Evolutionary conservation across 2,888 invertebrate genomes (phyloP).

Genomic region (Camponotus fellah): DNA sequence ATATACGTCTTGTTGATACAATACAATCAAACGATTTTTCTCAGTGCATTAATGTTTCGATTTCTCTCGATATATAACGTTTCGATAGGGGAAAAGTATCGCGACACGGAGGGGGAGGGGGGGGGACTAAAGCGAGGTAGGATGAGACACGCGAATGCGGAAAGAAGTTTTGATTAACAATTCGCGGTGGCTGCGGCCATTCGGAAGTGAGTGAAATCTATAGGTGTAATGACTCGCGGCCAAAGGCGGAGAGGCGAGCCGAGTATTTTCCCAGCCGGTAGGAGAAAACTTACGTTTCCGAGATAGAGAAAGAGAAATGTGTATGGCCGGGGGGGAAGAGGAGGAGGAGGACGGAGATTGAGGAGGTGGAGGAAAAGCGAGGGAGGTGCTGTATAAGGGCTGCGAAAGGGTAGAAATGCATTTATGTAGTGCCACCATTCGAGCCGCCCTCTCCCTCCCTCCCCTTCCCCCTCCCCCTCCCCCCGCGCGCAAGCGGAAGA

Average conservation of each 20-base stretch:
- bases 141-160: conserved; percentile 5
- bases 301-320: conserved; percentile 49
- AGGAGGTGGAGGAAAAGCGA: not conserved
- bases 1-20: too few species aligned
- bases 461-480: too few species aligned
- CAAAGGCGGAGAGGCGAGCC: conserved; percentile 56
- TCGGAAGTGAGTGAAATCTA: conserved; percentile 68
- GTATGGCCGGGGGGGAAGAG: too few species aligned
- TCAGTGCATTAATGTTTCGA: conserved; percentile 32
- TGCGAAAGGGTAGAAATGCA: conserved; percentile 78
- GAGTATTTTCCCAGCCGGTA: conserved; percentile 65
- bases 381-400: conserved; percentile 44
- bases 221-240: conserved; percentile 71
- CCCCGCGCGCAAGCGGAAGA: conserved; percentile 70
- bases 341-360: not conserved
- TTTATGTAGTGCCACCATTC: conserved; percentile 78
- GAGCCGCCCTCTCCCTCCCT: conserved; percentile 30
- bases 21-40: too few species aligned
- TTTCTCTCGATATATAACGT: conserved; percentile 36
- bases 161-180: conserved; percentile 65
- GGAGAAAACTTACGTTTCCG: conserved; percentile 58
- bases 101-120: too few species aligned
- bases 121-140: not conserved
- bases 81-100: conserved; percentile 29
- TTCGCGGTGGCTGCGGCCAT: conserved; percentile 58